These are phyloP conservation scores for Sciaenops ocellatus DNA, from an alignment of 2,797 vertebrate species.

Conservation along the genomic window DNA sequence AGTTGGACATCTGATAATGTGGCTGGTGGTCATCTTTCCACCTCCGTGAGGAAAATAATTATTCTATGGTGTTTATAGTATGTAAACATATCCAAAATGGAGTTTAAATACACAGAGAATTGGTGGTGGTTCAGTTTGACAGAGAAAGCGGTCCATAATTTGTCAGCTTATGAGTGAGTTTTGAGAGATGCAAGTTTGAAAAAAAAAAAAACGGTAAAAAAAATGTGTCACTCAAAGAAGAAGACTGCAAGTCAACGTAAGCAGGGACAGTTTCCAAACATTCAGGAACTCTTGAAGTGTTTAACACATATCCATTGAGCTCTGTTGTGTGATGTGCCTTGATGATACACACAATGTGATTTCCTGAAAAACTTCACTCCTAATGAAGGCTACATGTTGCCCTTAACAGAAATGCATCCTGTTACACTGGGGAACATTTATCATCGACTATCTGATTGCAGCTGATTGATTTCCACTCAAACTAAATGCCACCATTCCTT, in stretches of 20 bases:
- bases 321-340: not conserved
- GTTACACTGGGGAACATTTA: conserved; percentile 36
- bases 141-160: not conserved
- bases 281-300: not conserved
- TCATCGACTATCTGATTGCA: conserved; percentile 60
- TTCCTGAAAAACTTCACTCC: conserved; percentile 1
- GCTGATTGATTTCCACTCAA: conserved; percentile 72
- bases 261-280: not conserved
- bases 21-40: too few relatives aligned
- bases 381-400: conserved; percentile 1
- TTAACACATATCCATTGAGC: not conserved
- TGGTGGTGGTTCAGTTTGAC: not conserved
- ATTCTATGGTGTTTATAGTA: not conserved
- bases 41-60: too few relatives aligned
- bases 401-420: conserved; percentile 42
- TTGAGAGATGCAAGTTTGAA: not conserved
- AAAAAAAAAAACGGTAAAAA: not conserved
- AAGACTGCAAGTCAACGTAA: not conserved
- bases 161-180: not conserved
- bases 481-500: conserved; percentile 62
- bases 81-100: not conserved
- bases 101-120: not conserved
- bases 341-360: not conserved
- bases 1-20: too few relatives aligned
- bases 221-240: not conserved